These are phyloP conservation scores for Odontamblyopus lacepedii DNA, from an alignment of 2,797 vertebrate species.

Conservation along the genomic window DNA sequence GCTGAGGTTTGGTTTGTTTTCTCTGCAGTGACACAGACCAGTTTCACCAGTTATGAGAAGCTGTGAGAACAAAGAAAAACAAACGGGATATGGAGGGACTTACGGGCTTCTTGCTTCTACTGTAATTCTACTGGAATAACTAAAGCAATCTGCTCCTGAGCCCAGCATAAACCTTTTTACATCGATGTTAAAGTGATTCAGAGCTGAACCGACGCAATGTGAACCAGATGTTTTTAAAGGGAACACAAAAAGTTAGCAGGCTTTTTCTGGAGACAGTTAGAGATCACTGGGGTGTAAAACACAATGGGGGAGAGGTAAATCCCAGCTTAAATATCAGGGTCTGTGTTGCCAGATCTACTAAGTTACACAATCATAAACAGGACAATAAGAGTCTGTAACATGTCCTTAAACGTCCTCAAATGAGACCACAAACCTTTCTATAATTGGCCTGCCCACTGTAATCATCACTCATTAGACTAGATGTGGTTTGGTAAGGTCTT, in stretches of 20 bases:
- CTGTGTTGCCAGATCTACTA: constrained; percentile 34
- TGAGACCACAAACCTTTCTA: constrained; percentile 13
- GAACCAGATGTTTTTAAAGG: constrained; percentile 69
- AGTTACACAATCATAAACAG: constrained; percentile 52
- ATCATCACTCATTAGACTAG: constrained; percentile 37
- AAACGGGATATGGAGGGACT: constrained; percentile 38
- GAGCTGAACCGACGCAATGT: constrained; percentile 59
- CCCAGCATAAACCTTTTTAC: constrained; percentile 59
- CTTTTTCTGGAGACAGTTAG: constrained; percentile 56
- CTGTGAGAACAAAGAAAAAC: constrained; percentile 40
- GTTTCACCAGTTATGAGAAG: constrained; percentile 37
- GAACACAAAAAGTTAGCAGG: constrained; percentile 40
- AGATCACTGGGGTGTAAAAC: constrained; percentile 62
- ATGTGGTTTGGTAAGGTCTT: constrained; percentile 38
- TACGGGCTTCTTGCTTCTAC: constrained; percentile 45
- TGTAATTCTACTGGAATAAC: constrained; percentile 51
- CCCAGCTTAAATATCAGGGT: constrained; percentile 51
- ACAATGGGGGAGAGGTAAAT: constrained; percentile 59
- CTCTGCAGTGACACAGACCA: constrained; percentile 30
- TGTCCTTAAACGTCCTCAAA: constrained; percentile 47
- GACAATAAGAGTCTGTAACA: constrained; percentile 30
- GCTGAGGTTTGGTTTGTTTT: constrained; percentile 46
- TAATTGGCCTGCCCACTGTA: constrained; percentile 14
- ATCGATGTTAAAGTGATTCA: constrained; percentile 61
- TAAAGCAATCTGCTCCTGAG: constrained; percentile 55